These are phyloP conservation scores for Bembecia ichneumoniformis DNA, from an alignment of 2,888 invertebrate species.

Conservation along the genomic window DNA sequence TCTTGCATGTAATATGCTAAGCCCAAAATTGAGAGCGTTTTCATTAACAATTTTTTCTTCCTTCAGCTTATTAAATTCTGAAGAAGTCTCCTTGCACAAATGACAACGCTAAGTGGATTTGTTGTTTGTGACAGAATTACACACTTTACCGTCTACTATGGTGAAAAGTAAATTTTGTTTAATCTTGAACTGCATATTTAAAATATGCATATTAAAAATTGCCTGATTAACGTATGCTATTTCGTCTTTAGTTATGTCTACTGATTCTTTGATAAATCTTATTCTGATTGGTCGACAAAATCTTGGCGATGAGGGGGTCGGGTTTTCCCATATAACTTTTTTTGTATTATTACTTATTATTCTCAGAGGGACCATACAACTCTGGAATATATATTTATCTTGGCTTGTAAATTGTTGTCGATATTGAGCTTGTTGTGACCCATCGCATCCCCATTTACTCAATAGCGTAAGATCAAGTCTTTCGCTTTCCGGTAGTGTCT, in stretches of 20 bases:
- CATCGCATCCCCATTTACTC: background rate
- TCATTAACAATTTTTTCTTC: constrained; percentile 2
- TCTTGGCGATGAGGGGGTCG: constrained; percentile 5
- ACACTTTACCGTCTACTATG: constrained; percentile 15
- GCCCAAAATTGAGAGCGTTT: constrained; percentile 7
- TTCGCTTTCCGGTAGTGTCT: background rate
- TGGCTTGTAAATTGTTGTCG: background rate
- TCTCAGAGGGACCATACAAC: background rate
- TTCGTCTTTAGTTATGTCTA: constrained; percentile 16
- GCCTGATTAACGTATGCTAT: constrained; percentile 11
- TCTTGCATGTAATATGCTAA: constrained; percentile 13
- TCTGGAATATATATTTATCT: background rate
- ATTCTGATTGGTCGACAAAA: constrained; percentile 21
- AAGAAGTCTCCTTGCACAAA: constrained; percentile 11
- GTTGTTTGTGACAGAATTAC: constrained; percentile 7
- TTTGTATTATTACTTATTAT: background rate
- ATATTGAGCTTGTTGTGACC: constrained; percentile 1
- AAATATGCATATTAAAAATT: too few species aligned
- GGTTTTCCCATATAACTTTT: constrained; percentile 5
- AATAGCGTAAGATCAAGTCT: background rate
- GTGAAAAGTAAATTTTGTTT: constrained; percentile 9
- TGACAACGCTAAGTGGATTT: constrained; percentile 2
- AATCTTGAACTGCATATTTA: background rate
- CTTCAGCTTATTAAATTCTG: constrained; percentile 11
- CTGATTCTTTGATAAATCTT: constrained; percentile 15